Evolutionary conservation across 2,113 vertebrate species (phyloP).

Genomic region (Mystacornis crossleyi): DNA sequence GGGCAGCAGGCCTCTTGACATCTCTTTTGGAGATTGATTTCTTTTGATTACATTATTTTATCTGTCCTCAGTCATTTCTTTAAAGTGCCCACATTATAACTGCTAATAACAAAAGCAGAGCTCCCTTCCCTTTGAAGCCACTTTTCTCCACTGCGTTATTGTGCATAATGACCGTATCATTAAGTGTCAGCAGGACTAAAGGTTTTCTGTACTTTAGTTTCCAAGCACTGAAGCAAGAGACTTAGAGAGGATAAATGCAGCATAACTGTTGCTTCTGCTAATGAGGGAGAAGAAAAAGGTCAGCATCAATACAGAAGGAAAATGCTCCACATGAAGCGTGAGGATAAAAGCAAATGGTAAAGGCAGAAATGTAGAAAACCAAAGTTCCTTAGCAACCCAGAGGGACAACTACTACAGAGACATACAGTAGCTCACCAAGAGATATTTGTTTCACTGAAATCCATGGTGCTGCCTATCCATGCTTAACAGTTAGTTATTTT

Average conservation of each 20-base stretch:
- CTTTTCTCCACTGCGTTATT: not conserved
- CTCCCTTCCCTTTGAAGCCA: not conserved
- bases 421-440: not conserved
- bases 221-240: not conserved
- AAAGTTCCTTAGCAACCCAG: conserved; percentile 18
- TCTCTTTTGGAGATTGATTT: not conserved
- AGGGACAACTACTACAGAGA: not conserved
- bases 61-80: not conserved
- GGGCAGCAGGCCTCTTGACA: not conserved
- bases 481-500: not conserved
- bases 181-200: conserved; percentile 9
- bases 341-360: conserved; percentile 6
- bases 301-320: not conserved
- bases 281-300: conserved; percentile 32
- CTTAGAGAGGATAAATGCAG: not conserved
- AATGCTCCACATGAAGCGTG: not conserved
- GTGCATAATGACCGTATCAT: not conserved
- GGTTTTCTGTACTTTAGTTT: conserved; percentile 1
- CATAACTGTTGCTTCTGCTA: conserved; percentile 16
- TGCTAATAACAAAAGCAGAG: not conserved
- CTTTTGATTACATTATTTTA: not conserved
- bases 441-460: not conserved
- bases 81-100: not conserved
- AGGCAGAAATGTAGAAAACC: not conserved
- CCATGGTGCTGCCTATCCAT: not conserved